Evolutionary conservation across 2,888 invertebrate genomes (phyloP), one percentile per base, ranked within the genome.

Genomic region (Silvanus unidentatus): DNA sequence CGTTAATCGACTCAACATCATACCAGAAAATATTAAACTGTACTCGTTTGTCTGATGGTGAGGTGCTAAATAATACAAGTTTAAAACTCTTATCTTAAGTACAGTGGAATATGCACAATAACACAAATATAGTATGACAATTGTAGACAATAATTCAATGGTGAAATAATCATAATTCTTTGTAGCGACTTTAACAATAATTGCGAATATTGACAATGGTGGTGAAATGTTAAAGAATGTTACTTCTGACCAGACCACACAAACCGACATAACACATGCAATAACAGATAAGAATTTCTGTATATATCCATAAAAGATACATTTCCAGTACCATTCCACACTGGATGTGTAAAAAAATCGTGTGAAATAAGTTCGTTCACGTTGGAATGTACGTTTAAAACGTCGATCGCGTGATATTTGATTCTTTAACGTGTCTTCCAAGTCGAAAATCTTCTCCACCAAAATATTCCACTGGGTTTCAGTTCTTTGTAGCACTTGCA

Each of bases 21-120:
- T 97, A 44, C 99, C 99, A 57, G 94, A 93, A 75, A 99, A 97
- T 65, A 99, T 93, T 49, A 99, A 81, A 69, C 95, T 96, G 75
- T 99, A 96, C 68, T 98, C 98, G 68, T 98, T 96, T 5, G 99
- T 99, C 74, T 95, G 94, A 71, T 99, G 98, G 69, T 97, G 89
- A 0, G 96, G 91, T 2, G 98, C 97, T 57, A 99, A 74, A 69
- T 98, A 97, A 75, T 98, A 99, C 55, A 97, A 81, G 75, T 98
- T 98, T 37, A 99, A 80, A 22, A 99, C 83, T 42, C 94, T 82
- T 58, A 99, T 93, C 73, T 96, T 93, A 59, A 99, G 84, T 32
- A 99, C 90, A 0, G 98, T 99, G 15, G 94, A 98, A 73, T 96
- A 99, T 2, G 99, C 96, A 74, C 98, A 99, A 66, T 94, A 88